phyloP scores from a whole-genome alignment of 2,888 invertebrate genomes.

The Tiliacea citrago region DNA sequence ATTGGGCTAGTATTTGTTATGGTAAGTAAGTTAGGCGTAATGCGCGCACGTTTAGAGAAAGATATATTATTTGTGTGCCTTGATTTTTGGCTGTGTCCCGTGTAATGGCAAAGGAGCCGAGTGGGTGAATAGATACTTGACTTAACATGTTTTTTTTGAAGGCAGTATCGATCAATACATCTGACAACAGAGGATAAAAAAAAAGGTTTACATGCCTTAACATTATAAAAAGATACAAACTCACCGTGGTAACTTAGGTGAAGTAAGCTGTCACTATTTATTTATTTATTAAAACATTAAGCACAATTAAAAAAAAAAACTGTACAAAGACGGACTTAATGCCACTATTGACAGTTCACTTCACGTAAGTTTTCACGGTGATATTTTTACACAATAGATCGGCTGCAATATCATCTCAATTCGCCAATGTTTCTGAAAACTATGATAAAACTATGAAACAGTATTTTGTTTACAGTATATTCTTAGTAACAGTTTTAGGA shows the following conservation, averaged over 20 bases:
- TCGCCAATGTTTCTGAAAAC: neutral
- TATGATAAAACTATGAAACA: neutral
- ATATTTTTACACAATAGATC: neutral
- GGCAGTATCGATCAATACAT: constrained; percentile 10
- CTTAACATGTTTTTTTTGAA: constrained; percentile 7
- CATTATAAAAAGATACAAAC: neutral
- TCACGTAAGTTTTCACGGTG: no score
- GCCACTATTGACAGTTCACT: no score
- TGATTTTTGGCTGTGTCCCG: constrained; percentile 59
- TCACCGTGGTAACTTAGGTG: neutral
- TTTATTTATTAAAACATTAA: no score
- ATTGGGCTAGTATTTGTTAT: constrained; percentile 70
- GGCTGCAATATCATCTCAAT: neutral
- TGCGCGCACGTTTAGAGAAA: constrained; percentile 69
- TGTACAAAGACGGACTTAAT: no score
- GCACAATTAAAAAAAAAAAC: no score
- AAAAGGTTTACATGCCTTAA: neutral
- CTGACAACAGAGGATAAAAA: neutral
- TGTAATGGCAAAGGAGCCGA: neutral
- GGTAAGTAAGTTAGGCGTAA: constrained; percentile 70
- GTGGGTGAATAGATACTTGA: constrained; percentile 25
- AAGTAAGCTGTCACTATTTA: no score
- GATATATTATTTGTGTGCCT: constrained; percentile 68
- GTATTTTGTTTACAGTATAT: neutral
- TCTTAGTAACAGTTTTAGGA: neutral